Conservation (phyloP, 1,140 invertebrate genomes). For the Thalassaphorura encarpata region DNA sequence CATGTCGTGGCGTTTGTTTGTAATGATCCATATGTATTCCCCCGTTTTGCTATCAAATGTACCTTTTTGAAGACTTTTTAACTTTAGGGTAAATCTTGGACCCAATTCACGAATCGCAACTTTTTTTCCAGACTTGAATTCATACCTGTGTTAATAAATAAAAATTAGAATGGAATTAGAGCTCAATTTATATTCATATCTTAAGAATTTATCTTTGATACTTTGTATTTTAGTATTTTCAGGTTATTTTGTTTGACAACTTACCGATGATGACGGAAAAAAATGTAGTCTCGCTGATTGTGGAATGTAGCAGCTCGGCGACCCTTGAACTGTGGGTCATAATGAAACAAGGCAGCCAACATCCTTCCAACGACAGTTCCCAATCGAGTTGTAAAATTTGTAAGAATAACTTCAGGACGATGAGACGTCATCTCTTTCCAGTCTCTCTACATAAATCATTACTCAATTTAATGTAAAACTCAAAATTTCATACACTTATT, state of each 20-base stretch:
- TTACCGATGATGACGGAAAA: constrained; percentile 94
- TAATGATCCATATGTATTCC: constrained; percentile 94
- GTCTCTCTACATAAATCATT: constrained; percentile 45
- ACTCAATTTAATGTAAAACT: constrained; percentile 8
- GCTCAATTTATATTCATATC: background rate
- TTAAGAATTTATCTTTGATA: no score
- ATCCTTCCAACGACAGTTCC: constrained; percentile 83
- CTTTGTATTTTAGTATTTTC: no score
- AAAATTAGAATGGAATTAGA: background rate
- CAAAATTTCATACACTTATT: no score
- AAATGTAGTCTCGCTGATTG: constrained; percentile 98
- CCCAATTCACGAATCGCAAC: constrained; percentile 86
- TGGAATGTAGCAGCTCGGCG: constrained; percentile 92
- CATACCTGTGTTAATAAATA: constrained; percentile 48
- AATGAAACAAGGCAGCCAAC: constrained; percentile 93
- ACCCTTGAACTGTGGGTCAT: constrained; percentile 88
- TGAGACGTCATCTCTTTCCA: constrained; percentile 70
- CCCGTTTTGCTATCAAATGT: constrained; percentile 94
- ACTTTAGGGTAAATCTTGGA: constrained; percentile 86
- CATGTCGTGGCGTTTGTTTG: constrained; percentile 78
- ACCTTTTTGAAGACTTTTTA: constrained; percentile 87
- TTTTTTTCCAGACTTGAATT: constrained; percentile 73
- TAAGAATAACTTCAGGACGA: constrained; percentile 89
- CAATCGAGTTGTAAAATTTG: constrained; percentile 90
- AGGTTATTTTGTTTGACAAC: constrained; percentile 13